phyloP scores from a whole-genome alignment of 2,888 invertebrate species.

The Oscheius myriophilus region DNA sequence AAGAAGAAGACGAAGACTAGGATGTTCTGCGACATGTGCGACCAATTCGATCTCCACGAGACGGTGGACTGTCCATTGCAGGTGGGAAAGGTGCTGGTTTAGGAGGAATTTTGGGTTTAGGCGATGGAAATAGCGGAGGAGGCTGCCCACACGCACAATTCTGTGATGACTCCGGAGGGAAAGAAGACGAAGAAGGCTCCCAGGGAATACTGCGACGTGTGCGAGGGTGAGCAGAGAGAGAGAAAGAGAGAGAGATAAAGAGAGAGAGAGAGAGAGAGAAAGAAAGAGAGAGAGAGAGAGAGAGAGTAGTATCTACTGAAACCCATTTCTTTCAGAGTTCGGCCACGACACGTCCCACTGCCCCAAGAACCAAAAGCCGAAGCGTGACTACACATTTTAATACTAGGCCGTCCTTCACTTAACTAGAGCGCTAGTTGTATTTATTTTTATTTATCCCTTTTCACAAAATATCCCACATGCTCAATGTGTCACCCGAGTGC shows the following conservation, averaged over 20 bases:
- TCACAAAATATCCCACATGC: too few species aligned
- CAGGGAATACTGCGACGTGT: conserved; percentile 88
- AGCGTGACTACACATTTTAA: conserved; percentile 31
- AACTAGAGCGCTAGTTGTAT: too few species aligned
- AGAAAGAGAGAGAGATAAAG: conserved; percentile 71
- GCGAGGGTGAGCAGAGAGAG: conserved; percentile 81
- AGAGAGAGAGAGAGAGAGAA: conserved; percentile 77
- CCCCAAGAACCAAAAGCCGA: conserved; percentile 24
- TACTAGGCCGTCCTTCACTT: too few species aligned
- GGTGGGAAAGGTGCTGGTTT: neutral
- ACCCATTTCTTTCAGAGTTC: conserved; percentile 40
- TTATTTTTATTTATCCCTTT: too few species aligned
- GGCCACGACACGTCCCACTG: conserved; percentile 41
- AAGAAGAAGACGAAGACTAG: conserved; percentile 78
- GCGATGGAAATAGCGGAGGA: conserved; percentile 19
- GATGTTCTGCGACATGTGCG: conserved; percentile 95
- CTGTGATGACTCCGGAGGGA: conserved; percentile 3
- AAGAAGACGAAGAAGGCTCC: conserved; percentile 63
- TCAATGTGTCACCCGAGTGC: too few species aligned
- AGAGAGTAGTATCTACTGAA: neutral
- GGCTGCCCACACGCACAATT: conserved; percentile 22
- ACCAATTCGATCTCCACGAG: conserved; percentile 93
- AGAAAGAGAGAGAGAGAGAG: conserved; percentile 80
- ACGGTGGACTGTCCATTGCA: conserved; percentile 89
- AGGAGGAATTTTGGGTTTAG: conserved; percentile 3